Conservation (phyloP, 1,140 invertebrate species). For the Leptinotarsa lineolata region DNA sequence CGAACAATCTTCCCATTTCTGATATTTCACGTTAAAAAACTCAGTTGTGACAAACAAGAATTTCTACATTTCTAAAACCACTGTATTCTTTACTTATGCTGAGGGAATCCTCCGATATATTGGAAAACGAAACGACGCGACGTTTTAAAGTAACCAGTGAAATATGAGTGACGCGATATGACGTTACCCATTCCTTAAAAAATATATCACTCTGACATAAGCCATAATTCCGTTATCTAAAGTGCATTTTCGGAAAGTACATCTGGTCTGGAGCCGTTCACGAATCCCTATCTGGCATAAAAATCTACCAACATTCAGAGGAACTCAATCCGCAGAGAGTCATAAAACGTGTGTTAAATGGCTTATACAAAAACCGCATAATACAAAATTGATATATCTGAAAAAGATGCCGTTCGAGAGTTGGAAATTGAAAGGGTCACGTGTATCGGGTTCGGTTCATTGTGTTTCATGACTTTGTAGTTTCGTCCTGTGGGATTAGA, state of each 20-base stretch:
- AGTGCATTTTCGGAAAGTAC: constrained; percentile 26
- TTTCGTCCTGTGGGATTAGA: constrained; percentile 43
- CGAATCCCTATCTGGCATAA: constrained; percentile 17
- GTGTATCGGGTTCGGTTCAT: constrained; percentile 42
- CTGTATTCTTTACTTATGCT: background rate
- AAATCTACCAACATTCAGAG: constrained; percentile 21
- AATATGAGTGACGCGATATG: background rate
- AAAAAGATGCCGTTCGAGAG: constrained; percentile 21
- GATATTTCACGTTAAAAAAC: background rate
- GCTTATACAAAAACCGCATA: constrained; percentile 42
- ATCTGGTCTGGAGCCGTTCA: constrained; percentile 22
- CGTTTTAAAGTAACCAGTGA: constrained; percentile 1
- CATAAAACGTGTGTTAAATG: constrained; percentile 46
- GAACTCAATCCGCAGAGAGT: constrained; percentile 19
- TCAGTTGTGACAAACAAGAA: background rate
- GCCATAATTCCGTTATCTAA: constrained; percentile 26
- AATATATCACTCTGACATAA: constrained; percentile 24
- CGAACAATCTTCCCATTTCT: background rate
- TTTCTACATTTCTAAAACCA: too few relatives aligned
- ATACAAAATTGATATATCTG: constrained; percentile 48
- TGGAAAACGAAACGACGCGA: background rate
- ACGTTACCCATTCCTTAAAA: constrained; percentile 15
- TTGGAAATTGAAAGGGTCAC: constrained; percentile 43
- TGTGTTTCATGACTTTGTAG: constrained; percentile 48
- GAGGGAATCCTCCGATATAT: background rate